Evolutionary conservation across 2,888 invertebrate species (phyloP).

Genomic region (Drosophila atripex): DNA sequence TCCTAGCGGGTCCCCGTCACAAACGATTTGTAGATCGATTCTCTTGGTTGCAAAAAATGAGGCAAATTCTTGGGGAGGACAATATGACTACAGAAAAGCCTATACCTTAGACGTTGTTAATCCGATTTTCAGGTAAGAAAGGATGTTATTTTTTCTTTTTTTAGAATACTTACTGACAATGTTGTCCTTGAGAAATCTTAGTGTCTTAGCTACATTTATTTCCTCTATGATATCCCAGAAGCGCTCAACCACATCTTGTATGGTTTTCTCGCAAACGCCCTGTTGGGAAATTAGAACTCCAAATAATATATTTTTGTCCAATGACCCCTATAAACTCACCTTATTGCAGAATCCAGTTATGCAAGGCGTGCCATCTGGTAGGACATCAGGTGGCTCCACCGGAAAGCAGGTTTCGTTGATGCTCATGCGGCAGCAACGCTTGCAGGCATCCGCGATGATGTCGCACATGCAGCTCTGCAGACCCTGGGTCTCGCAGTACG

Average conservation of each 20-base stretch:
- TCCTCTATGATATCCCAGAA: slow-evolving; percentile 99
- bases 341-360: slow-evolving; percentile 98
- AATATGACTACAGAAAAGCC: too few species aligned
- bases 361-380: slow-evolving; percentile 97
- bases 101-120: too few species aligned
- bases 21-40: too few species aligned
- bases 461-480: slow-evolving; percentile 98
- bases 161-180: slow-evolving; percentile 90
- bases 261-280: slow-evolving; percentile 97
- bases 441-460: slow-evolving; percentile 95
- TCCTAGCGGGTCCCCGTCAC: too few species aligned
- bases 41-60: too few species aligned
- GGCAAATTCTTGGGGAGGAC: too few species aligned
- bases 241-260: slow-evolving; percentile 96
- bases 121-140: too few species aligned
- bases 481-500: slow-evolving; percentile 97
- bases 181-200: slow-evolving; percentile 95
- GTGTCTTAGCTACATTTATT: slow-evolving; percentile 96
- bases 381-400: slow-evolving; percentile 93
- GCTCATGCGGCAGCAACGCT: slow-evolving; percentile 95
- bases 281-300: slow-evolving; percentile 80
- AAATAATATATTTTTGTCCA: too few species aligned
- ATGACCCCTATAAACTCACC: slow-evolving; percentile 84
- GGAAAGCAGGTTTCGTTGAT: slow-evolving; percentile 96
- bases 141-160: too few species aligned